Evolutionary conservation across 2,797 vertebrate species (phyloP), one percentile per base, ranked within the genome.

Genomic region (Myotis pilosus): DNA sequence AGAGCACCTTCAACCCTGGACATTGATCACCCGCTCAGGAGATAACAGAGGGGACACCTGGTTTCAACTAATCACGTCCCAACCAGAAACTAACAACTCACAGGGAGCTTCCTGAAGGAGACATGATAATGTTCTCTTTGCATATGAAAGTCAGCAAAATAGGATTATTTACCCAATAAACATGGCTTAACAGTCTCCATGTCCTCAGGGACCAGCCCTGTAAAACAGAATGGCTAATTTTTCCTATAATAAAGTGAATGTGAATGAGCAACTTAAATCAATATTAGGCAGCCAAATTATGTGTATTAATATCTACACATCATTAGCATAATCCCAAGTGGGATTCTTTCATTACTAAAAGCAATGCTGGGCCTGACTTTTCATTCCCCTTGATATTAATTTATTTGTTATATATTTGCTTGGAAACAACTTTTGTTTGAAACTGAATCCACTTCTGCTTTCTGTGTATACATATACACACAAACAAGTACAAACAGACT

Each of bases 221-320:
- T 60, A 81, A 90, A 96, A 95, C 38, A 92, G 96, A 96, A 92
- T 38, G 93, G 89, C 62, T 91, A 89, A 84, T 93, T 97, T 94
- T 96, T 93, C 76, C 76, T 84, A 49, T 85, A 95, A 95, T 85
- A 94, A 95, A 93, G 76, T 95, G 89, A 96, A 97, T 96, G 55
- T 89, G 85, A 97, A 96, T 96, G 93, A 97, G 90, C 93, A 95
- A 96, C 94, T 92, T 95, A 97, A 97, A 97, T 97, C 96, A 97
- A 87, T 94, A 96, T 95, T 93, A 96, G 88, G 94, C 90, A 93
- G 83, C 83, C 92, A 72, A 94, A 97, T 96, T 95, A 95, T 95
- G 83, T 82, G n/a, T 96, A 96, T 97, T 97, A 97, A 96, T 97
- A 97, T 91, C 88, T 91, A 69, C 41, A 95, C 20, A 89, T 86